A percentile compares a stretch with the other conserved stretches of the same genome.
phyloP scores from a whole-genome alignment of 2,113 vertebrate species.

The Collichthys lucidus region DNA sequence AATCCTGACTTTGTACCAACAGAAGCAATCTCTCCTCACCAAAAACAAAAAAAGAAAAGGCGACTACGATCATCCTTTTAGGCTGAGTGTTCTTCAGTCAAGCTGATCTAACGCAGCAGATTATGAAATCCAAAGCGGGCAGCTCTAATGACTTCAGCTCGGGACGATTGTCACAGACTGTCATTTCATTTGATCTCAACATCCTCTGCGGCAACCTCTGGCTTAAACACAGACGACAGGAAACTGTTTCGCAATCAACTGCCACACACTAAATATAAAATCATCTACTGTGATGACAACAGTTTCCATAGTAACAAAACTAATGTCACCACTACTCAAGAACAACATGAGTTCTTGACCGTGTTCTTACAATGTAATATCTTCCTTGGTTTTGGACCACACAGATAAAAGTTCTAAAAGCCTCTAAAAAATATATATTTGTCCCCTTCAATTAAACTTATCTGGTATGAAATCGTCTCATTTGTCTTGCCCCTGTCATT shows the following conservation, averaged over 20 bases:
- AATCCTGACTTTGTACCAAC: slow-evolving; percentile 1
- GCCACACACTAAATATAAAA: not conserved
- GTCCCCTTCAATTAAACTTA: slow-evolving; percentile 9
- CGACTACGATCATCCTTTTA: slow-evolving; percentile 1
- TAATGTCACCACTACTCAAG: not conserved
- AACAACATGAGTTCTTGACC: not conserved
- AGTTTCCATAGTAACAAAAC: slow-evolving; percentile 22
- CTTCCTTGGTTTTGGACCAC: not conserved
- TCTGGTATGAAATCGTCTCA: not conserved
- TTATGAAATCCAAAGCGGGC: slow-evolving; percentile 60
- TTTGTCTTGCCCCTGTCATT: slow-evolving; percentile 14
- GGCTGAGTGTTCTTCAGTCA: slow-evolving; percentile 54
- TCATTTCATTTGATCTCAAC: slow-evolving; percentile 28
- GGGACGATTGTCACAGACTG: slow-evolving; percentile 6
- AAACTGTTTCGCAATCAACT: slow-evolving; percentile 23
- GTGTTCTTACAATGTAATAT: not conserved
- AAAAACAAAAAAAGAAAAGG: not conserved
- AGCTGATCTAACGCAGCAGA: slow-evolving; percentile 62
- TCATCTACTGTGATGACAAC: not conserved
- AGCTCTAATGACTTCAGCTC: slow-evolving; percentile 42
- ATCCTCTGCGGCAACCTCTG: slow-evolving; percentile 1
- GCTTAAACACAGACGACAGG: slow-evolving; percentile 15
- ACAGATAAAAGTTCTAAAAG: not conserved
- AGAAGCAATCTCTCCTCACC: slow-evolving; percentile 30
- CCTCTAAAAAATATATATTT: slow-evolving; percentile 38